Percentiles rank a stretch among this genome's conserved stretches.
Conservation (phyloP, 2,113 vertebrate genomes). For the Psephotus haematonotus region DNA sequence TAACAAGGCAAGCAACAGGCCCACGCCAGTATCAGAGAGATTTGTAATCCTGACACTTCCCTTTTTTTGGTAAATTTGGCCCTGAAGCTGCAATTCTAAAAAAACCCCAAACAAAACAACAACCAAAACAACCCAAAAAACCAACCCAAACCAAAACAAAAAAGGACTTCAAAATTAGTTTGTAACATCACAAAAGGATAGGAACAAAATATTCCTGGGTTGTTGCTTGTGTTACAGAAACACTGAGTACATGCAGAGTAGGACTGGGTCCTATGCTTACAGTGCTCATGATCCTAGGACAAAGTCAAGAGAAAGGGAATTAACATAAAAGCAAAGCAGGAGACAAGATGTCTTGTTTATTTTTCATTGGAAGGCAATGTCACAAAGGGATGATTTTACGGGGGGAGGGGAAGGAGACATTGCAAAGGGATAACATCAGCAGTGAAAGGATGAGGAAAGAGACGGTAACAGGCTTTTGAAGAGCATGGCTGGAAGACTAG, state of each 20-base stretch:
- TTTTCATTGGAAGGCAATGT: not conserved
- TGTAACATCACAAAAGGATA: not conserved
- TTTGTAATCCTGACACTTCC: not conserved
- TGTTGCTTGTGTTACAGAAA: not conserved
- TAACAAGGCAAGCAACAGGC: not conserved
- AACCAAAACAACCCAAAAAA: not conserved
- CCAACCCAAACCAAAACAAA: not conserved
- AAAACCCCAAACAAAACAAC: not conserved
- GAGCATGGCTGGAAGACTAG: not conserved
- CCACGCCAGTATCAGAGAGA: not conserved
- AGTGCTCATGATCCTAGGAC: not conserved
- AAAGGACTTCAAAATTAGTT: not conserved
- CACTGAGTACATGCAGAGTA: not conserved
- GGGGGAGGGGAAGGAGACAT: not conserved
- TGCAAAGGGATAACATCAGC: not conserved
- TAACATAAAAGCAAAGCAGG: conserved; percentile 55
- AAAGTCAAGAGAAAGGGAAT: conserved; percentile 50
- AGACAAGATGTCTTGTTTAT: not conserved
- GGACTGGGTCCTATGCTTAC: not conserved
- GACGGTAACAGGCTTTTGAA: not conserved
- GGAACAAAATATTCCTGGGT: not conserved
- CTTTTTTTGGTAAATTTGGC: not conserved
- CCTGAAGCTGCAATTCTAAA: not conserved
- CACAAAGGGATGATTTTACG: not conserved
- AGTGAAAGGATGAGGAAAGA: not conserved